A percentile compares a stretch with the other conserved stretches of the same genome.
phyloP scores from a whole-genome alignment of 1,140 invertebrate species.

The Steinernema feltiae region DNA sequence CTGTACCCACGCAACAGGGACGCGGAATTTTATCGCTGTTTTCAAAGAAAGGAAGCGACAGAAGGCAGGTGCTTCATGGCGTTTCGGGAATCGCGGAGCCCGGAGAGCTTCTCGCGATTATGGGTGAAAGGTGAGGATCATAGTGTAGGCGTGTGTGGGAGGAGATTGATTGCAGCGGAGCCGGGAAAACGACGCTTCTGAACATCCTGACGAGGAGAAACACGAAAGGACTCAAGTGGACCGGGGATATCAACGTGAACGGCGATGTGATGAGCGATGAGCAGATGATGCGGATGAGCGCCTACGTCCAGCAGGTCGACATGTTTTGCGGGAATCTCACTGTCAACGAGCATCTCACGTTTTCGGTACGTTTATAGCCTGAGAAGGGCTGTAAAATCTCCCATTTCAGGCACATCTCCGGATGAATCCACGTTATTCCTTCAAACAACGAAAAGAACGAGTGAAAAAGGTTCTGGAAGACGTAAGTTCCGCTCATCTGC shows the following conservation, averaged over 20 bases:
- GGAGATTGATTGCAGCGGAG: slow-evolving; percentile 62
- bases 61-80: slow-evolving; percentile 49
- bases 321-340: slow-evolving; percentile 63
- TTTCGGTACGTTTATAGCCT: slow-evolving; percentile 23
- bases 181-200: slow-evolving; percentile 86
- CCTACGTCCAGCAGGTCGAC: slow-evolving; percentile 64
- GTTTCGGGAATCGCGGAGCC: slow-evolving; percentile 78
- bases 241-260: slow-evolving; percentile 64
- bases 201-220: slow-evolving; percentile 78
- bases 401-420: slow-evolving; percentile 23
- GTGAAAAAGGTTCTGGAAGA: slow-evolving; percentile 23
- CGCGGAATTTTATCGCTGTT: neutral
- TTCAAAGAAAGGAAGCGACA: neutral
- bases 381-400: neutral
- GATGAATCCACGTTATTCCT: slow-evolving; percentile 19
- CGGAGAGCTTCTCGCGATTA: slow-evolving; percentile 79
- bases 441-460: slow-evolving; percentile 21
- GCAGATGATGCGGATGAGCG: slow-evolving; percentile 49
- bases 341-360: slow-evolving; percentile 62
- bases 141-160: neutral
- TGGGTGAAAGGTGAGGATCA: slow-evolving; percentile 65
- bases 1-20: neutral
- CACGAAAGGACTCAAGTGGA: slow-evolving; percentile 67
- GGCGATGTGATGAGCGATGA: slow-evolving; percentile 10
- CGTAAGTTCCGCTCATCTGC: neutral